Conservation (phyloP, 2,888 invertebrate species). For the Drosophila kanekoi region DNA sequence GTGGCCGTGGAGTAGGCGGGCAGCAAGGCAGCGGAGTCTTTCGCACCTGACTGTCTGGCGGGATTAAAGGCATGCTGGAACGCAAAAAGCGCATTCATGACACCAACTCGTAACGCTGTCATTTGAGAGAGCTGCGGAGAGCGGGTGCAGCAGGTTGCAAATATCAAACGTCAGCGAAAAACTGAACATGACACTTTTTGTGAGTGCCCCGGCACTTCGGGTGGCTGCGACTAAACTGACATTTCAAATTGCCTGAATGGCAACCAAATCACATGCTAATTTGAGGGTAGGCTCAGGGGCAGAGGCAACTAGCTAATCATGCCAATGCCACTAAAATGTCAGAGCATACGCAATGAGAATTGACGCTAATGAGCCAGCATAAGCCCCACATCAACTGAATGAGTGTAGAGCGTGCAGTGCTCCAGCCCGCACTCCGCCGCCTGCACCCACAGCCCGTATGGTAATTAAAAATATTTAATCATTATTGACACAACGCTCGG, state of each 20-base stretch:
- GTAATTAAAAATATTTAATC: conserved; percentile 72
- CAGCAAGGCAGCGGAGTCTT: conserved; percentile 2
- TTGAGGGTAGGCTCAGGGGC: conserved; percentile 13
- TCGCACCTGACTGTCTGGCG: conserved; percentile 37
- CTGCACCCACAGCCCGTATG: neutral
- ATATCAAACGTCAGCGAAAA: conserved; percentile 40
- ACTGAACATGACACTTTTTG: conserved; percentile 54
- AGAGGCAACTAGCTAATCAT: conserved; percentile 54
- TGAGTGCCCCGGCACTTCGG: conserved; percentile 36
- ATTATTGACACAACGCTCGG: conserved; percentile 63
- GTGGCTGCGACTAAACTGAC: conserved; percentile 49
- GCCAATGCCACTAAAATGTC: conserved; percentile 65
- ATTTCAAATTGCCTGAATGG: conserved; percentile 70
- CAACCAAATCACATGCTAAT: conserved; percentile 73
- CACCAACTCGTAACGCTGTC: conserved; percentile 18
- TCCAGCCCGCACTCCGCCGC: too few relatives aligned
- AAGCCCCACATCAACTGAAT: conserved; percentile 38
- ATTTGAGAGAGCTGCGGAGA: neutral
- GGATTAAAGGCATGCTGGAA: conserved; percentile 46
- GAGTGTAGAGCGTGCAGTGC: neutral
- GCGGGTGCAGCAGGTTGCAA: conserved; percentile 25
- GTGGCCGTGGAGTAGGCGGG: neutral
- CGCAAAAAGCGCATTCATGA: conserved; percentile 60
- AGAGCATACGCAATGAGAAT: conserved; percentile 53
- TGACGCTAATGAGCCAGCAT: conserved; percentile 70